Evolutionary conservation across 2,113 vertebrate genomes (phyloP).

Genomic region (crab-eating macaque (Macaca fascicularis)): T2T-MFA8v1.1 NC_088389.1:53070501-53071000

Average conservation of each 20-base stretch:
- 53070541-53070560: too few species aligned
- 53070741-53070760: neutral
- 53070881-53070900: neutral
- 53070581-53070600: neutral
- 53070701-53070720: neutral
- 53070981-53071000: neutral
- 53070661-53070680: neutral
- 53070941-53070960: neutral
- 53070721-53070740: neutral
- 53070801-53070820: slow-evolving; percentile 33
- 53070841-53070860: slow-evolving; percentile 32
- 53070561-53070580: neutral
- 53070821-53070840: slow-evolving; percentile 21
- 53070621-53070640: neutral
- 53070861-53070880: neutral
- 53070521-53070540: too few species aligned
- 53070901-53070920: neutral
- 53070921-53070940: neutral
- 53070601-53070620: neutral
- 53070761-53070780: neutral
- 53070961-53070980: neutral
- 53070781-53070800: slow-evolving; percentile 30
- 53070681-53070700: neutral
- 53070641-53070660: neutral
- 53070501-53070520: too few species aligned